Base-by-base conservation (phyloP, 1,140 invertebrate species). In the Nasonia longicornis region DNA sequence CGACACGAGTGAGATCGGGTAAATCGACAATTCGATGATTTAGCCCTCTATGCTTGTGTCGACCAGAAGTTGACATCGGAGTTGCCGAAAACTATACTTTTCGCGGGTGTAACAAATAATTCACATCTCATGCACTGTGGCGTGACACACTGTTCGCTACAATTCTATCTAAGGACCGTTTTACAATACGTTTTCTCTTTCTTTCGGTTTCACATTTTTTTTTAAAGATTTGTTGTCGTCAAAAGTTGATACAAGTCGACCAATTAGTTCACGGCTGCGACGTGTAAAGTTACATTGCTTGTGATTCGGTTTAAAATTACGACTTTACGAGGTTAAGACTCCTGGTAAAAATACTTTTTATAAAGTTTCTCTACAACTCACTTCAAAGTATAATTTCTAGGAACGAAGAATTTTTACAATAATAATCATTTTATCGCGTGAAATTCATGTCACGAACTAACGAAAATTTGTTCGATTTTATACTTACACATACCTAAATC, bases 1-100 rank as follows among this genome's bases (percentile, higher is more conserved):
- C 80, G 81, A 84, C 75, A 75, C n/a, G 81, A 81, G 26, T 75
- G 77, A 82, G 71, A 81, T 84, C 79, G 84, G 82, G 82, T 84
- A 83, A 82, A 79, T 84, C 16, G 52, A 58, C 69, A 80, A 35
- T 78, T 86, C 16, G 52, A n/a, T 74, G 82, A 45, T 78, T 86
- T 81, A 80, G 58, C 75, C 42, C 31, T 58, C 7, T 2, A 48
- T 8, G 16, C 20, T 63, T 42, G 14, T 16, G 35, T 73, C 22
- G 58, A 48, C 11, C 10, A 73, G 48, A 66, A n/a, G 70, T 66
- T 66, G 12, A 79, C 52, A 16, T 10, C 31, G 31, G n/a, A 70
- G 10, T 71, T 52, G 2, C 12, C 42, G 29, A 38, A 71, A 66
- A 63, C n/a, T 79, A 70, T 38, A 58, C 6, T 16, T 58, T 64